Evolutionary conservation across 2,888 invertebrate genomes (phyloP).

Genomic region (Seladonia tumulorum): DNA sequence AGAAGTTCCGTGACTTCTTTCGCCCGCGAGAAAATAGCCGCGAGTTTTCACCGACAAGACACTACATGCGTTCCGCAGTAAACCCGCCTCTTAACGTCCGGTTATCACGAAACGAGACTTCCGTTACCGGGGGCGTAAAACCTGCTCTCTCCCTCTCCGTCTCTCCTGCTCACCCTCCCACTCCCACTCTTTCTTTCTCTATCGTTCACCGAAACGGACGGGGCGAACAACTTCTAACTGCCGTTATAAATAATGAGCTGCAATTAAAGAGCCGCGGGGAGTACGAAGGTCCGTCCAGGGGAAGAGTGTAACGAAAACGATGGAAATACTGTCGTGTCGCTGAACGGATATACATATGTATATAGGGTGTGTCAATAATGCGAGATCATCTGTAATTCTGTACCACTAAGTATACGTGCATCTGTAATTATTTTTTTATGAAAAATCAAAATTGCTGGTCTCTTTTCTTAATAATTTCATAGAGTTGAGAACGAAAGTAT

Average conservation of each 20-base stretch:
- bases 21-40: constrained; percentile 43
- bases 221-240: constrained; percentile 63
- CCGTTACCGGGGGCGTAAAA: constrained; percentile 35
- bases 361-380: neutral
- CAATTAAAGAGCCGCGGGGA: constrained; percentile 72
- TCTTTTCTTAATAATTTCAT: too few species aligned
- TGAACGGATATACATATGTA: constrained; percentile 46
- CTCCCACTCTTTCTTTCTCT: neutral
- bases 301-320: constrained; percentile 50
- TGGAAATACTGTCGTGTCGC: constrained; percentile 68
- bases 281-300: neutral
- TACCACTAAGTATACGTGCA: neutral
- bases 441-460: too few species aligned
- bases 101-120: constrained; percentile 56
- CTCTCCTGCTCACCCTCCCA: neutral
- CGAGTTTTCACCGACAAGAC: constrained; percentile 49
- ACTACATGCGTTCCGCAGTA: constrained; percentile 34
- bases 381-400: too few species aligned
- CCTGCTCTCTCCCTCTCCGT: neutral
- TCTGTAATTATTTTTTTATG: neutral
- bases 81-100: constrained; percentile 54
- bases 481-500: too few species aligned
- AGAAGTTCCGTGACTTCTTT: constrained; percentile 39
- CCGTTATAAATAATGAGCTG: constrained; percentile 78
- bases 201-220: constrained; percentile 33